phyloP scores from a whole-genome alignment of 2,888 invertebrate genomes.

The Tenthredo mesomela region DNA sequence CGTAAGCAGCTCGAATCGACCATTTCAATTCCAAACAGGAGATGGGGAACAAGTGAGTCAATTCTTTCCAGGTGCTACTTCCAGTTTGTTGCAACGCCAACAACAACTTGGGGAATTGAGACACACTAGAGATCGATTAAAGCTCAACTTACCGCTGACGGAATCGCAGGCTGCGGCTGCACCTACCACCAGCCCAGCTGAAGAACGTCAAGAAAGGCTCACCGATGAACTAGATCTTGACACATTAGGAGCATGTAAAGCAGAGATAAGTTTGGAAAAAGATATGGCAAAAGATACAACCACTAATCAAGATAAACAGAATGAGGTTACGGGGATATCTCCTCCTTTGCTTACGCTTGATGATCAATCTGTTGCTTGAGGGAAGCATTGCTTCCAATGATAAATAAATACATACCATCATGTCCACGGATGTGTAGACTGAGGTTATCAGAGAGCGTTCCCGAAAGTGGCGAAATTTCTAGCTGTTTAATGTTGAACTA shows the following conservation, averaged over 20 bases:
- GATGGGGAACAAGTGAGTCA: conserved; percentile 82
- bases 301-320: neutral
- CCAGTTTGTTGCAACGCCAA: conserved; percentile 55
- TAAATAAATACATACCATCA: conserved; percentile 25
- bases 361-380: conserved; percentile 27
- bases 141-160: conserved; percentile 84
- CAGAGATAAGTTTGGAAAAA: conserved; percentile 23
- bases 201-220: conserved; percentile 19
- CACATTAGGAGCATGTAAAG: conserved; percentile 12
- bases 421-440: neutral
- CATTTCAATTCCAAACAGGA: conserved; percentile 81
- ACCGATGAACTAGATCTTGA: conserved; percentile 1
- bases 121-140: conserved; percentile 86
- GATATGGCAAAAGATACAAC: conserved; percentile 10
- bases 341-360: conserved; percentile 16
- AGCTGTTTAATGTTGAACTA: neutral
- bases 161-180: conserved; percentile 24
- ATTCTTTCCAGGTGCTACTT: conserved; percentile 84
- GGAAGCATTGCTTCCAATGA: neutral
- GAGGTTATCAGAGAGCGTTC: neutral
- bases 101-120: conserved; percentile 83
- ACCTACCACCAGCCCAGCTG: conserved; percentile 31
- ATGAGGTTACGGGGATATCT: neutral
- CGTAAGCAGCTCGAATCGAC: conserved; percentile 86
- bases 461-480: neutral